These are phyloP conservation scores for Oriolus oriolus DNA, from an alignment of 2,113 vertebrate genomes.

Conservation along the genomic window DNA sequence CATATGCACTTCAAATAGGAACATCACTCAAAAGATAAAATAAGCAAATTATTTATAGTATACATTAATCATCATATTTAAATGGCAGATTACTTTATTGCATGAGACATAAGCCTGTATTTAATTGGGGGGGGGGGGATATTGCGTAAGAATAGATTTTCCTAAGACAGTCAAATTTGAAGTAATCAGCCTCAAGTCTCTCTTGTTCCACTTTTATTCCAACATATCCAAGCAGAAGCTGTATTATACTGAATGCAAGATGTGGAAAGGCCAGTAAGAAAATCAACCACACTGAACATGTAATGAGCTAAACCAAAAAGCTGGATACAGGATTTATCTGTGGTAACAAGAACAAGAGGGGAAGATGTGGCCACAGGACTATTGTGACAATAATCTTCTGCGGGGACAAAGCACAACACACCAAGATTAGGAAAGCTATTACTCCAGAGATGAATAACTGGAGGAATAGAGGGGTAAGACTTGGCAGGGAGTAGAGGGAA, in stretches of 20 bases:
- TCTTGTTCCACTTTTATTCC: not conserved
- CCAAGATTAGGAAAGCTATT: not conserved
- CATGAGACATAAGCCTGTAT: not conserved
- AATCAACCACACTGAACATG: not conserved
- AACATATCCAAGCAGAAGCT: not conserved
- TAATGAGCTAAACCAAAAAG: not conserved
- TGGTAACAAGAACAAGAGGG: not conserved
- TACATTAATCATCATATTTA: not conserved
- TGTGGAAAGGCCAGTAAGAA: not conserved
- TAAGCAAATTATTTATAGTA: not conserved
- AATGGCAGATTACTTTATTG: not conserved
- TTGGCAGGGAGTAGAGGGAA: not conserved
- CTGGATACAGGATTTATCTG: not conserved
- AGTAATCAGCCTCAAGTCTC: not conserved
- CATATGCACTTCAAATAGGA: not conserved
- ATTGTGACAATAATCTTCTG: not conserved
- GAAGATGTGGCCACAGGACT: not conserved
- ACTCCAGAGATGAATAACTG: not conserved
- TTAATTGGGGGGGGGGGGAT: not conserved
- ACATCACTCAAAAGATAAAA: not conserved
- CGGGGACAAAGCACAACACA: not conserved
- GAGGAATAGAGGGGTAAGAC: not conserved
- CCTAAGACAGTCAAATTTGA: not conserved
- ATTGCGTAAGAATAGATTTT: not conserved
- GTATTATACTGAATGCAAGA: not conserved